Percentiles rank a stretch among this genome's conserved stretches.
Evolutionary conservation across 1,140 invertebrate species (phyloP).

Genomic region (Telenomus remus): DNA sequence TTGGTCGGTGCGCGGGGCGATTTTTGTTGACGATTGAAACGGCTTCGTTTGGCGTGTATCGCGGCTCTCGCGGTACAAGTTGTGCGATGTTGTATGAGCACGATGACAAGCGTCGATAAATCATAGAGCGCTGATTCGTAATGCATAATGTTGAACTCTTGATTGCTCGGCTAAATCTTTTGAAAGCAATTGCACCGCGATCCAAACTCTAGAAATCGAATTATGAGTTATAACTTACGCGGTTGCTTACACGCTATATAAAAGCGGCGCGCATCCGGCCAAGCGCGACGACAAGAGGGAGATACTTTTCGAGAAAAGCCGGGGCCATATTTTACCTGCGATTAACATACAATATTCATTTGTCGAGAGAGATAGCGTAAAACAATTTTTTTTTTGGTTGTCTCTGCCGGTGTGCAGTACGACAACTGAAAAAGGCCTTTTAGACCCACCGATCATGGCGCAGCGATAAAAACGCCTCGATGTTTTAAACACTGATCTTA

Average conservation of each 20-base stretch:
- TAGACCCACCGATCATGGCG: too few relatives aligned
- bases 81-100: constrained; percentile 53
- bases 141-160: constrained; percentile 63
- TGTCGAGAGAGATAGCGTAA: constrained; percentile 3
- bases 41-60: constrained; percentile 29
- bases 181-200: constrained; percentile 40
- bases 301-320: constrained; percentile 1
- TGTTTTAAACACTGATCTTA: too few relatives aligned
- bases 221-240: constrained; percentile 51
- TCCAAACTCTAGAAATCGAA: constrained; percentile 50
- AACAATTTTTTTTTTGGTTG: neutral
- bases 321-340: constrained; percentile 3
- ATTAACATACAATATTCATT: constrained; percentile 42
- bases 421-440: too few relatives aligned
- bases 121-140: constrained; percentile 64
- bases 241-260: constrained; percentile 50
- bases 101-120: constrained; percentile 61
- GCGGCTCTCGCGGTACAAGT: constrained; percentile 48
- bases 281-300: constrained; percentile 16
- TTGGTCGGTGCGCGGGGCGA: constrained; percentile 21
- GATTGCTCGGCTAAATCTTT: constrained; percentile 60
- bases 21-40: constrained; percentile 27
- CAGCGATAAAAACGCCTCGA: too few relatives aligned
- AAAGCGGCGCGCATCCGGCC: constrained; percentile 34
- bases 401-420: too few relatives aligned